Evolutionary conservation across 2,888 invertebrate genomes (phyloP).

Genomic region (Drosophila meridiana): DNA sequence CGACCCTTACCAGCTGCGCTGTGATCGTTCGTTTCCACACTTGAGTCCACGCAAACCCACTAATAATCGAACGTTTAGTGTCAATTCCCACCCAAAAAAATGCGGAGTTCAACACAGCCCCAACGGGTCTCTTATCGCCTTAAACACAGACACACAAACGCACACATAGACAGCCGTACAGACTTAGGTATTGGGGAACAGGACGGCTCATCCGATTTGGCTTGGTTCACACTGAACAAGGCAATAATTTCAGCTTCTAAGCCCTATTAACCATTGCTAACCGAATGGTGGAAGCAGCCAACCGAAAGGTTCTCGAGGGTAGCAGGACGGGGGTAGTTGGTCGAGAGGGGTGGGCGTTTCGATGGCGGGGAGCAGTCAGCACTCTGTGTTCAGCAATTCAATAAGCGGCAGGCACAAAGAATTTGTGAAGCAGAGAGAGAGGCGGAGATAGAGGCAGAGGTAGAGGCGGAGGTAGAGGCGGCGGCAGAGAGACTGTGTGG

Average conservation of each 20-base stretch:
- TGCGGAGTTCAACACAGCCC: slow-evolving; percentile 16
- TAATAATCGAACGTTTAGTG: slow-evolving; percentile 76
- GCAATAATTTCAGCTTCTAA: slow-evolving; percentile 80
- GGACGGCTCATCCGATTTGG: slow-evolving; percentile 73
- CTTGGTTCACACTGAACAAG: slow-evolving; percentile 79
- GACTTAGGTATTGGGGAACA: slow-evolving; percentile 41
- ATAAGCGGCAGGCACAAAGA: slow-evolving; percentile 71
- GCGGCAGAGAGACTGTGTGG: not conserved
- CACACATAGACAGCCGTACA: not conserved
- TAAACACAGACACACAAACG: slow-evolving; percentile 5
- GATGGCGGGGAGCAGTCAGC: slow-evolving; percentile 22
- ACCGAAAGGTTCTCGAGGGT: slow-evolving; percentile 48
- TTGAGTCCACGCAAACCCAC: slow-evolving; percentile 43
- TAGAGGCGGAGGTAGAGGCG: too few species aligned
- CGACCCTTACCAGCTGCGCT: not conserved
- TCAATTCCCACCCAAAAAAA: slow-evolving; percentile 39
- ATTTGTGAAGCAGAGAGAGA: slow-evolving; percentile 18
- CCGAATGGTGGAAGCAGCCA: slow-evolving; percentile 75
- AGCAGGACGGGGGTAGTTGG: not conserved
- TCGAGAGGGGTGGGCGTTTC: not conserved
- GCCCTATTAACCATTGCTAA: slow-evolving; percentile 81
- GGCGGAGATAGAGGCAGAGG: not conserved
- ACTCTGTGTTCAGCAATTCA: slow-evolving; percentile 75
- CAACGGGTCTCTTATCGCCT: slow-evolving; percentile 38
- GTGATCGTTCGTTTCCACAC: slow-evolving; percentile 29